Evolutionary conservation across 1,140 invertebrate species (phyloP).

Genomic region (Temnothorax curvispinosus): DNA sequence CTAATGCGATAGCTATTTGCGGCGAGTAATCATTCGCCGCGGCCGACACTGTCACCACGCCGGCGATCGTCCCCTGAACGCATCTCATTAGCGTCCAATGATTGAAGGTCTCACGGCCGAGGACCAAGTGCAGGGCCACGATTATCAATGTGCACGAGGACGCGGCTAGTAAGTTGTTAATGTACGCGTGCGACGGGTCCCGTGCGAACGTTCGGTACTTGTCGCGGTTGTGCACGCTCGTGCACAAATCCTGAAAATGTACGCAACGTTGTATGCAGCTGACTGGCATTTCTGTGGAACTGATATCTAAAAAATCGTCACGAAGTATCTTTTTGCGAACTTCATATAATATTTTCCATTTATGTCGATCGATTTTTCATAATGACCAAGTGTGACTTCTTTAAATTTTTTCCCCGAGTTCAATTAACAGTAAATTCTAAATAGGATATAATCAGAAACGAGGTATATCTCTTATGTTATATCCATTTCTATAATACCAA

Average conservation of each 20-base stretch:
- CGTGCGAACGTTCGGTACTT: not conserved
- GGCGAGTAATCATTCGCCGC: slow-evolving; percentile 72
- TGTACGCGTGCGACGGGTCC: slow-evolving; percentile 31
- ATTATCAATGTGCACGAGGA: slow-evolving; percentile 69
- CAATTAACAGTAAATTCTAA: too few relatives aligned
- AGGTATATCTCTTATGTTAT: too few relatives aligned
- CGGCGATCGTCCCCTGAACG: slow-evolving; percentile 71
- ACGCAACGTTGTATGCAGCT: not conserved
- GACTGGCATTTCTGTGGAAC: not conserved
- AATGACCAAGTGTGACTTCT: not conserved
- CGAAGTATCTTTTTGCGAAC: not conserved
- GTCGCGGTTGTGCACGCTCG: not conserved
- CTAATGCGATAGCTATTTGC: slow-evolving; percentile 59
- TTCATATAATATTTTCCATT: not conserved
- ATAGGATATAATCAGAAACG: too few relatives aligned
- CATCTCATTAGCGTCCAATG: slow-evolving; percentile 77
- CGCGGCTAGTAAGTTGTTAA: slow-evolving; percentile 76
- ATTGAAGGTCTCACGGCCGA: slow-evolving; percentile 71
- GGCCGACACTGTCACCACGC: slow-evolving; percentile 70
- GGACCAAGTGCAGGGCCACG: slow-evolving; percentile 68
- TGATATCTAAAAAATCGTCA: not conserved
- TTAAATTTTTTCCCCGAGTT: not conserved
- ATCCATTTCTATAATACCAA: too few relatives aligned
- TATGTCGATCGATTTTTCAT: not conserved
- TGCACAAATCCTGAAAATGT: slow-evolving; percentile 12